A percentile compares a stretch with the other conserved stretches of the same genome.
Conservation (phyloP, 2,888 invertebrate species). For the Latrodectus elegans region DNA sequence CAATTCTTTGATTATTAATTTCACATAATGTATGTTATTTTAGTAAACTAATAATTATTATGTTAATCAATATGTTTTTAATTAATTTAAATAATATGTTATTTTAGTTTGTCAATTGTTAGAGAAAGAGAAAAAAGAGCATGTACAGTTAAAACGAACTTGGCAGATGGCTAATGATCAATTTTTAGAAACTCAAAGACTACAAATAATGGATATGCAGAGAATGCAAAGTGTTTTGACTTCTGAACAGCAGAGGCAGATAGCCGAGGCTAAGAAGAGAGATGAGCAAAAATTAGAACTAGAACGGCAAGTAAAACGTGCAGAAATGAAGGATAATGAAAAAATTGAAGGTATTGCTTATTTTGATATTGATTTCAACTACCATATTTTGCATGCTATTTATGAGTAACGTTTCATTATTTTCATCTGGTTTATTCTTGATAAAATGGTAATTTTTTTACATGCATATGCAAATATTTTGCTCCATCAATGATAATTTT, state of each 20-base stretch:
- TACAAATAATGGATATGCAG: slow-evolving; percentile 76
- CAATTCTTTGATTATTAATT: too few species aligned
- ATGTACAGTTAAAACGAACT: slow-evolving; percentile 76
- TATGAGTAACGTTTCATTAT: too few species aligned
- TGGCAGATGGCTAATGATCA: slow-evolving; percentile 78
- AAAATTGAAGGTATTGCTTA: slow-evolving; percentile 44
- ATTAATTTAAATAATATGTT: background rate
- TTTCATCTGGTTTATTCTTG: too few species aligned
- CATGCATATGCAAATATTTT: too few species aligned
- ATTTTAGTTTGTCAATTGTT: slow-evolving; percentile 74
- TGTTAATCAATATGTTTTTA: too few species aligned
- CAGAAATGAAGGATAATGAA: slow-evolving; percentile 45
- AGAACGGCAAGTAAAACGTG: slow-evolving; percentile 49
- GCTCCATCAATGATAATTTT: too few species aligned
- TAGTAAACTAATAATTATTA: too few species aligned
- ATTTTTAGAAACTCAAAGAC: slow-evolving; percentile 76
- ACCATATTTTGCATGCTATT: too few species aligned
- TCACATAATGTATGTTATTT: too few species aligned
- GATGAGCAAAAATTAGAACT: slow-evolving; percentile 71
- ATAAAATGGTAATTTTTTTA: too few species aligned
- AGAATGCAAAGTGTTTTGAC: slow-evolving; percentile 76
- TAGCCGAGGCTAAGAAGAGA: slow-evolving; percentile 75
- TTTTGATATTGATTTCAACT: too few species aligned
- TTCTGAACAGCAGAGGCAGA: slow-evolving; percentile 76
- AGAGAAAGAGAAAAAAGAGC: slow-evolving; percentile 76